Percentiles rank a stretch among this genome's conserved stretches.
phyloP scores from a whole-genome alignment of 2,113 vertebrate genomes.

The Phalacrocorax pelagicus region DNA sequence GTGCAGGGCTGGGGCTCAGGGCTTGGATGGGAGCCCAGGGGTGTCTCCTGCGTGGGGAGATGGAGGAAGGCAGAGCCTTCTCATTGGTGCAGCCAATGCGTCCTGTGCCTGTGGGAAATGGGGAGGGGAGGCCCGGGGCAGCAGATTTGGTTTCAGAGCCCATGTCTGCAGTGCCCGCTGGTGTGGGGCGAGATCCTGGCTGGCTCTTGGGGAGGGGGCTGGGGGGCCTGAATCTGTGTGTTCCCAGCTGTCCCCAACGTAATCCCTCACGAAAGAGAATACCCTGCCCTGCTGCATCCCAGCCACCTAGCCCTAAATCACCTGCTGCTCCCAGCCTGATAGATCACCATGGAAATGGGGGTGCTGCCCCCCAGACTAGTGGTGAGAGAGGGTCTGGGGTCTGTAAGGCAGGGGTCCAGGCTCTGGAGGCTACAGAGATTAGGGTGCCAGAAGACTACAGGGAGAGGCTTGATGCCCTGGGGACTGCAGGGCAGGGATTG shows the following conservation, averaged over 20 bases:
- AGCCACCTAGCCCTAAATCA: conserved; percentile 16
- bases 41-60: not conserved
- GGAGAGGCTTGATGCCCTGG: not conserved
- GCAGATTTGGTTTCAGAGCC: not conserved
- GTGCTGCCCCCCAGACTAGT: not conserved
- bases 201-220: not conserved
- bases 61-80: not conserved
- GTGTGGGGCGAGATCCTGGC: not conserved
- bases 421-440: not conserved
- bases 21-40: not conserved
- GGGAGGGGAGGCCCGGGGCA: not conserved
- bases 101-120: not conserved
- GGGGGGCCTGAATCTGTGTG: conserved; percentile 26
- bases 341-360: not conserved
- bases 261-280: conserved; percentile 66
- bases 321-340: not conserved
- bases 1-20: not conserved
- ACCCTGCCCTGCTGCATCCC: conserved; percentile 12
- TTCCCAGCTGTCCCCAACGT: conserved; percentile 70
- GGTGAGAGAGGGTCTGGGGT: not conserved
- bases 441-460: not conserved
- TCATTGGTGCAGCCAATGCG: not conserved
- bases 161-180: not conserved
- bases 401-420: not conserved
- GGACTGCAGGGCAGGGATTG: not conserved